phyloP scores from a whole-genome alignment of 2,888 invertebrate species.

The Noctua fimbriata region DNA sequence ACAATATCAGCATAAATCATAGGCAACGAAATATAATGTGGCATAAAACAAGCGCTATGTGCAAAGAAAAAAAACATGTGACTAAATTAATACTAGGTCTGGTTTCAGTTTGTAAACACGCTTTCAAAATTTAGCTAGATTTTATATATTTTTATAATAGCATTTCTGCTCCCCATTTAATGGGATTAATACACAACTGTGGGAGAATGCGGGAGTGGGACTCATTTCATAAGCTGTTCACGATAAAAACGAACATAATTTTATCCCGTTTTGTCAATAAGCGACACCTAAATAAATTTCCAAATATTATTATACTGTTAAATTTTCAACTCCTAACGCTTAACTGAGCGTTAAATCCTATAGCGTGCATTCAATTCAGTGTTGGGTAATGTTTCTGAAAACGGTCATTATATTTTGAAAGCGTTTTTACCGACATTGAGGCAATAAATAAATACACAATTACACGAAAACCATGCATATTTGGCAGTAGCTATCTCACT shows the following conservation, averaged over 20 bases:
- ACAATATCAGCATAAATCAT: constrained; percentile 26
- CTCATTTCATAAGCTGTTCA: not conserved
- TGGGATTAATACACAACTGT: not conserved
- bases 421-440: constrained; percentile 21
- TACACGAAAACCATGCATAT: constrained; percentile 61
- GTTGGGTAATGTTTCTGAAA: not conserved
- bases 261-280: not conserved
- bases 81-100: constrained; percentile 45
- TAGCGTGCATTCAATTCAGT: not conserved
- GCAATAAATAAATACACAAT: constrained; percentile 44
- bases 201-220: not conserved
- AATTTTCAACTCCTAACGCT: not conserved
- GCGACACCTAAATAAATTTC: not conserved
- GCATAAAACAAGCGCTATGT: constrained; percentile 53
- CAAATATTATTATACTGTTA: not conserved
- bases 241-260: not conserved
- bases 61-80: constrained; percentile 30
- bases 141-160: not conserved
- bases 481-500: constrained; percentile 61
- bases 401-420: not conserved
- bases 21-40: constrained; percentile 35
- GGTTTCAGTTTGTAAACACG: constrained; percentile 21
- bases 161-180: not conserved
- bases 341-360: not conserved
- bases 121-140: constrained; percentile 20